Base-by-base conservation (phyloP, 2,113 vertebrate species). In the Sinocyclocheilus anophthalmus region DNA sequence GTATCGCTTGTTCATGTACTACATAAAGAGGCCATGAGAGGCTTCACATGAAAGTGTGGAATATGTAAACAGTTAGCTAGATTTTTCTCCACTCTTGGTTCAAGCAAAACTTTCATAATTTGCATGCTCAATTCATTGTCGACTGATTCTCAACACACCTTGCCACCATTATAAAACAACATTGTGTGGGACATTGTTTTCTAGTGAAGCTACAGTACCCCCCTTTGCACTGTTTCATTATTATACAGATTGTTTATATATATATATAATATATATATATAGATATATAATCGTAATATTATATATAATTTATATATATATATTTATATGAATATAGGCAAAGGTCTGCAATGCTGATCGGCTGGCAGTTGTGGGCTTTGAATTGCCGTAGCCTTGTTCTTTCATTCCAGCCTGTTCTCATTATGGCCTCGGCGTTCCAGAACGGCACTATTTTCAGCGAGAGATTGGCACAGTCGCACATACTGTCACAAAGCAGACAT, bases 101-200 rank as follows among this genome's bases (percentile, higher is more conserved):
- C 67, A 78, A 78, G 53, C 76, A 84, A 84, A 77, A 88, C 87
- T 84, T 76, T 86, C 83, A 85, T 91, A 88, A n/a, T n/a, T 88
- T 93, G 88, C 91, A n/a, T 90, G 85, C 87, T 57, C 77, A 77
- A 86, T 84, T 80, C 37, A 39, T 72, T 72, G 18, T 72, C 69
- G 1, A 59, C 10, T 84, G 86, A 83, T 84, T 78, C 45, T 30
- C 45, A 83, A 73, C 78, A 86, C 88, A 87, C 20, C 57, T n/a
- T 61, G 57, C 55, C 55, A 18, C 83, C 42, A 89, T 75, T 88
- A 90, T 84, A 86, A 91, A 87, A 87, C 90, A 88, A 89, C 81
- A 90, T 87, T 88, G 80, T 86, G 80, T 84, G 69, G 84, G 83
- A 80, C 78, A 83, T 79, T 37, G 48, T 26, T 81, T 61, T 82